A percentile compares a stretch with the other conserved stretches of the same genome.
Evolutionary conservation across 1,140 invertebrate genomes (phyloP).

Genomic region (Drosophila aff.): DNA sequence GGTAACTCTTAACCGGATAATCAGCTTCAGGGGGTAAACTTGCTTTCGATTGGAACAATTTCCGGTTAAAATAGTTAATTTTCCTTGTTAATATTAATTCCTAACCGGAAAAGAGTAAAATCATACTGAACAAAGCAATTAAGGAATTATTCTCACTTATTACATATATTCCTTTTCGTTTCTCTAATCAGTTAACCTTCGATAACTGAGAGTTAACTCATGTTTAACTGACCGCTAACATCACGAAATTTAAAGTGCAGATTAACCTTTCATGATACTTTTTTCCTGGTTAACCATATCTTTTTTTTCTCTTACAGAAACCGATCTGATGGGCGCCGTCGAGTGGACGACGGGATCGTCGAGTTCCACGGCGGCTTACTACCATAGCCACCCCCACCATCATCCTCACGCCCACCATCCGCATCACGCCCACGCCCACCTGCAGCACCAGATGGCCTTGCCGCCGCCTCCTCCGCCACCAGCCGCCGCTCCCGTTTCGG

Average conservation of each 20-base stretch:
- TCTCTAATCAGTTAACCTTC: not conserved
- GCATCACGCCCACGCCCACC: slow-evolving; percentile 56
- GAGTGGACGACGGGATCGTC: slow-evolving; percentile 84
- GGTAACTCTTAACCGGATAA: not conserved
- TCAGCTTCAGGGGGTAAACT: not conserved
- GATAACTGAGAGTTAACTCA: no score
- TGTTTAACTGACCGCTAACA: not conserved
- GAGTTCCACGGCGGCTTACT: slow-evolving; percentile 53
- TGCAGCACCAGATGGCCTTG: slow-evolving; percentile 74
- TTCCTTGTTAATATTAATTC: not conserved
- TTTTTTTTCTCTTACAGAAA: slow-evolving; percentile 67
- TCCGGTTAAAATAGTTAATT: not conserved
- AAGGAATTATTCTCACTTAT: no score
- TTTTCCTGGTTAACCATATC: not conserved
- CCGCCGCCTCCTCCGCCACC: slow-evolving; percentile 85
- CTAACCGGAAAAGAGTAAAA: not conserved
- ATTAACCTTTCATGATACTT: no score
- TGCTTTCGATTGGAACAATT: not conserved
- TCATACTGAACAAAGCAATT: no score
- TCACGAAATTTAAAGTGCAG: no score
- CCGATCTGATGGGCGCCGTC: slow-evolving; percentile 85
- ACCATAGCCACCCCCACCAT: slow-evolving; percentile 60
- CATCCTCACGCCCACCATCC: slow-evolving; percentile 85
- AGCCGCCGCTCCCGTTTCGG: slow-evolving; percentile 83
- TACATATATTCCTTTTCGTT: not conserved